A percentile compares a stretch with the other conserved stretches of the same genome.
These are phyloP conservation scores for Trissolcus japonicus DNA, from an alignment of 2,888 invertebrate genomes.

Conservation along the genomic window DNA sequence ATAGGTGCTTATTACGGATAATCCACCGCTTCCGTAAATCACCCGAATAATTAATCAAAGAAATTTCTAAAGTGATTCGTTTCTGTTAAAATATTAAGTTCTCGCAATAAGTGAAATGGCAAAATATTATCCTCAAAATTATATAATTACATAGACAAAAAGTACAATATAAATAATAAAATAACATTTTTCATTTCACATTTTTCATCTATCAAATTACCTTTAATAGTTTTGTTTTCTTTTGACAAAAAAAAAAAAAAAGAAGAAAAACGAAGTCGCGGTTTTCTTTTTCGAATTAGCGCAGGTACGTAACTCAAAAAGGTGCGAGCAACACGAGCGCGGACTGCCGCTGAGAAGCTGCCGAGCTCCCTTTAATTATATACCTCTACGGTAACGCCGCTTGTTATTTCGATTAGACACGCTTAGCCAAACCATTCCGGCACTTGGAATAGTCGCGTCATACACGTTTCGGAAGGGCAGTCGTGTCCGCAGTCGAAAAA, in stretches of 20 bases:
- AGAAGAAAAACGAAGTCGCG: neutral
- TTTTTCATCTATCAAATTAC: no score
- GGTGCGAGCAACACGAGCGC: conserved; percentile 51
- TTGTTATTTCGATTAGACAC: conserved; percentile 70
- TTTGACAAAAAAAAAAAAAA: neutral
- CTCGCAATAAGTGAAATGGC: no score
- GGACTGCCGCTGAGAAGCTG: conserved; percentile 39
- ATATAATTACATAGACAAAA: no score
- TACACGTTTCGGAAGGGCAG: conserved; percentile 9
- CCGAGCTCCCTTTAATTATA: conserved; percentile 62
- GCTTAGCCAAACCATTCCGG: conserved; percentile 64
- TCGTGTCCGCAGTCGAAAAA: conserved; percentile 10
- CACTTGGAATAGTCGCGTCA: conserved; percentile 26
- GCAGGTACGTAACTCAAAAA: conserved; percentile 42
- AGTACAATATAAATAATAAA: no score
- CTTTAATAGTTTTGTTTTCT: neutral
- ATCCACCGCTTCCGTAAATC: conserved; percentile 14
- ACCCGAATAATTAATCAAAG: no score
- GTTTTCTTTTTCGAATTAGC: conserved; percentile 25
- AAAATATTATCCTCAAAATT: no score
- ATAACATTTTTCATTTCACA: no score
- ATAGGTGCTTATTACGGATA: conserved; percentile 43
- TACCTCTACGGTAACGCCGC: conserved; percentile 63
- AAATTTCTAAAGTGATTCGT: no score
- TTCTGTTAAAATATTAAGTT: no score